A percentile compares a stretch with the other conserved stretches of the same genome.
phyloP scores from a whole-genome alignment of 2,113 vertebrate genomes.

The Grammomys surdaster region DNA sequence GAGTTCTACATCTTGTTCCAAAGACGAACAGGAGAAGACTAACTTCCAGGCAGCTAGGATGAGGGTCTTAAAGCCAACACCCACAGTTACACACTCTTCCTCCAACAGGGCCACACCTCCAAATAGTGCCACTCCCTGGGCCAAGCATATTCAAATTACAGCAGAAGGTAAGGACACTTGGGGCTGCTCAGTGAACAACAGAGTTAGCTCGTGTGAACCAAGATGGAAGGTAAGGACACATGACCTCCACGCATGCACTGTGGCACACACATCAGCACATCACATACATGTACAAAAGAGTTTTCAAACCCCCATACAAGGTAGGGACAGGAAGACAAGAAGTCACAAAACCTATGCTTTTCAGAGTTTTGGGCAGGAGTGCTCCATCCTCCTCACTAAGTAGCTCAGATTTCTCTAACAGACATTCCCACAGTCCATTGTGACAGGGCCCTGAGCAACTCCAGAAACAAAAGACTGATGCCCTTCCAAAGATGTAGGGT shows the following conservation, averaged over 20 bases:
- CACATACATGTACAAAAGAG: neutral
- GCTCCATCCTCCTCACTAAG: neutral
- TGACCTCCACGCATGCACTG: neutral
- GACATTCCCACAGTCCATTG: neutral
- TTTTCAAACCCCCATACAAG: neutral
- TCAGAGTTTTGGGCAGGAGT: neutral
- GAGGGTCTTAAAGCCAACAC: no score
- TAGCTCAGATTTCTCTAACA: neutral
- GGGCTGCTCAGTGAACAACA: no score
- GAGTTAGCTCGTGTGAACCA: no score
- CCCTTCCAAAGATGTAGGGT: neutral
- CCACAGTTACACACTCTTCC: no score
- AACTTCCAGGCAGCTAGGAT: no score
- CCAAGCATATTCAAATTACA: no score
- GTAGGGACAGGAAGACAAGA: neutral
- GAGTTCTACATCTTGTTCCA: no score
- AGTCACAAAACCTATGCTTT: neutral
- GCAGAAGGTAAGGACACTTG: no score
- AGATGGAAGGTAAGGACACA: neutral
- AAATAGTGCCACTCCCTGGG: no score
- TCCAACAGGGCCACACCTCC: no score
- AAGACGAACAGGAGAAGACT: no score
- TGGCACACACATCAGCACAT: neutral
- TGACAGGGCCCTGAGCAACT: neutral
- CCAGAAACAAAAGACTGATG: neutral